These are phyloP conservation scores for Plutomurus gul DNA, from an alignment of 1,140 invertebrate species.

Conservation along the genomic window DNA sequence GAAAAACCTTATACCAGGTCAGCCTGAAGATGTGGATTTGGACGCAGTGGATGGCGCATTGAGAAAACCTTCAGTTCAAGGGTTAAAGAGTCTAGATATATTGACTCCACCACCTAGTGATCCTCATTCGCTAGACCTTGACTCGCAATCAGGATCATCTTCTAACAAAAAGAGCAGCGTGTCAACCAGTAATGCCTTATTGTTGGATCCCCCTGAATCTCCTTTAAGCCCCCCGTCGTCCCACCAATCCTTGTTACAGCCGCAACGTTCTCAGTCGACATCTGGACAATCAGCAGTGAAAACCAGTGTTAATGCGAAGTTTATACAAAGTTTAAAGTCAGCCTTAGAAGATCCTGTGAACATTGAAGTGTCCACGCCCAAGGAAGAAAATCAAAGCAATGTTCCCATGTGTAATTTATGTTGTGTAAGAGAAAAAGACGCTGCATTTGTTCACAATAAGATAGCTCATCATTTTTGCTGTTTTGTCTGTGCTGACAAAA, in stretches of 20 bases:
- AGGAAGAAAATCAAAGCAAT: neutral
- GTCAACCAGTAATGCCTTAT: no score
- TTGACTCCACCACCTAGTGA: neutral
- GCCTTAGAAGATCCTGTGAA: neutral
- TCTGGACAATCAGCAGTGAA: neutral
- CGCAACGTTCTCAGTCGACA: neutral
- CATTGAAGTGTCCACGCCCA: neutral
- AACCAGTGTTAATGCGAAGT: neutral
- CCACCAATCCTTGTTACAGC: neutral
- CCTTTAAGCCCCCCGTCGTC: neutral
- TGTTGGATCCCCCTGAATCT: neutral
- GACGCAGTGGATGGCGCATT: neutral
- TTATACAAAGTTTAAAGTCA: neutral
- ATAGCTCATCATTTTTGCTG: constrained; percentile 47
- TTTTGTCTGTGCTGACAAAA: constrained; percentile 45
- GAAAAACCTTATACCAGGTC: neutral
- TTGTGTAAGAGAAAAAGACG: constrained; percentile 39
- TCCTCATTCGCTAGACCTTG: neutral
- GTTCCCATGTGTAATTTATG: constrained; percentile 41
- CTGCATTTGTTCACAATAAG: constrained; percentile 51
- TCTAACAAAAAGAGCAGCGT: neutral
- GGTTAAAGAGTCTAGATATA: neutral
- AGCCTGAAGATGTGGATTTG: neutral
- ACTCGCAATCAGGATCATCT: neutral
- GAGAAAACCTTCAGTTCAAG: neutral